A percentile compares a stretch with the other conserved stretches of the same genome.
These are phyloP conservation scores for Caenorhabditis angaria DNA, from an alignment of 2,888 invertebrate genomes.

Conservation along the genomic window DNA sequence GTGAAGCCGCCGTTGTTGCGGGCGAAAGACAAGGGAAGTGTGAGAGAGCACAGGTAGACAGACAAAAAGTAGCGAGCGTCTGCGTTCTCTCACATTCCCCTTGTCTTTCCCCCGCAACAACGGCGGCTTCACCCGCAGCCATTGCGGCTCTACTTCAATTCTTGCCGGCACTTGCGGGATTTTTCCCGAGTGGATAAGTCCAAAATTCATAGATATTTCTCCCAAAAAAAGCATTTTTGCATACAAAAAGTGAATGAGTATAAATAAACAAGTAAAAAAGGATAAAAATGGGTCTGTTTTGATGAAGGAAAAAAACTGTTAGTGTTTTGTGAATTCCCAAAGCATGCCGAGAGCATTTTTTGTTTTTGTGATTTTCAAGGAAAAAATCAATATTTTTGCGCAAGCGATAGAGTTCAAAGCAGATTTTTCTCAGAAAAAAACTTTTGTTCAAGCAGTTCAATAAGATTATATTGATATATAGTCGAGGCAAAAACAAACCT, in stretches of 20 bases:
- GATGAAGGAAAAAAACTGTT: background rate
- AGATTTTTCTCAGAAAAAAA: background rate
- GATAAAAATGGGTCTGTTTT: slow-evolving; percentile 9
- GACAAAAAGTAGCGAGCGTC: no score
- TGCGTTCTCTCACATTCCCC: no score
- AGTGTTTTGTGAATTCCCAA: background rate
- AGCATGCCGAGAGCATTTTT: background rate
- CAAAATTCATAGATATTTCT: background rate
- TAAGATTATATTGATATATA: background rate
- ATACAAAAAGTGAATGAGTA: background rate
- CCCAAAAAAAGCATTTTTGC: background rate
- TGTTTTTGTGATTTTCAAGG: background rate
- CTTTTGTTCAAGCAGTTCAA: background rate
- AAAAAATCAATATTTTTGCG: background rate
- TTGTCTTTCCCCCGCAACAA: no score
- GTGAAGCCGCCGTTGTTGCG: no score
- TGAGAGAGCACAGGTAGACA: no score
- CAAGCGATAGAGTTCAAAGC: background rate
- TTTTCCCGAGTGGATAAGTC: no score
- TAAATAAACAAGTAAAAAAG: slow-evolving; percentile 6
- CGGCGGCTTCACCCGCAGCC: no score
- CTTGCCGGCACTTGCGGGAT: no score
- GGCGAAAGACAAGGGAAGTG: no score
- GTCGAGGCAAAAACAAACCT: slow-evolving; percentile 63
- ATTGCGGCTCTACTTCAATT: no score